A percentile compares a stretch with the other conserved stretches of the same genome.
Evolutionary conservation across 2,797 vertebrate species (phyloP).

Genomic region (Leptodactylus fallax): DNA sequence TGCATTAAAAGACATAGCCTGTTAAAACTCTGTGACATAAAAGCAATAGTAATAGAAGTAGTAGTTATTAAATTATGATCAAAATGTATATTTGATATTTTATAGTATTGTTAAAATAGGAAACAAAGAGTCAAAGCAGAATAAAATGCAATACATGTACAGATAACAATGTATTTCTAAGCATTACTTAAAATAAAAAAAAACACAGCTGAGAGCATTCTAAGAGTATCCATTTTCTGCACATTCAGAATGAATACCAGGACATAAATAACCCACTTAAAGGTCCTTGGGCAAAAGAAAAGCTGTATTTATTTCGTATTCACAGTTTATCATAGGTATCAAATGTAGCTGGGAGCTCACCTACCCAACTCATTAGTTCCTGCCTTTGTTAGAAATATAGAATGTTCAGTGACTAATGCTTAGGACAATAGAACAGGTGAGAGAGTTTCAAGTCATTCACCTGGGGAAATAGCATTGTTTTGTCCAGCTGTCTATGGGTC

Average conservation of each 20-base stretch:
- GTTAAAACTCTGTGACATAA: too few species aligned
- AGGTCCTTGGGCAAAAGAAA: constrained; percentile 73
- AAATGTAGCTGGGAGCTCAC: constrained; percentile 69
- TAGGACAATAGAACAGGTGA: constrained; percentile 62
- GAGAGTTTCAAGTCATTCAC: constrained; percentile 64
- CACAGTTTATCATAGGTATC: constrained; percentile 75
- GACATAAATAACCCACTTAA: constrained; percentile 80
- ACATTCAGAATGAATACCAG: constrained; percentile 69
- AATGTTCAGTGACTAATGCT: constrained; percentile 61
- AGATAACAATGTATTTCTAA: constrained; percentile 21
- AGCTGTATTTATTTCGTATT: constrained; percentile 78
- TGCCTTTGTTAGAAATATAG: constrained; percentile 61
- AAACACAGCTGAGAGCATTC: constrained; percentile 35
- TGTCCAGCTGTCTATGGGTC: constrained; percentile 63
- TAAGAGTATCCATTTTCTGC: constrained; percentile 58
- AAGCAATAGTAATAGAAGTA: too few species aligned
- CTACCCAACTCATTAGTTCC: constrained; percentile 60
- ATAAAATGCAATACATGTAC: not conserved
- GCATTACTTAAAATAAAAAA: constrained; percentile 28
- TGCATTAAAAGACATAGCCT: too few species aligned
- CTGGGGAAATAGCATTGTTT: constrained; percentile 65
- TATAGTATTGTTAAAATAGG: not conserved
- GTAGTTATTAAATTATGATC: not conserved
- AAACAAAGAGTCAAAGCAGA: constrained; percentile 10
- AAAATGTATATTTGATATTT: not conserved